Base-by-base conservation (phyloP, 2,888 invertebrate genomes). In the Heliconius hortense region DNA sequence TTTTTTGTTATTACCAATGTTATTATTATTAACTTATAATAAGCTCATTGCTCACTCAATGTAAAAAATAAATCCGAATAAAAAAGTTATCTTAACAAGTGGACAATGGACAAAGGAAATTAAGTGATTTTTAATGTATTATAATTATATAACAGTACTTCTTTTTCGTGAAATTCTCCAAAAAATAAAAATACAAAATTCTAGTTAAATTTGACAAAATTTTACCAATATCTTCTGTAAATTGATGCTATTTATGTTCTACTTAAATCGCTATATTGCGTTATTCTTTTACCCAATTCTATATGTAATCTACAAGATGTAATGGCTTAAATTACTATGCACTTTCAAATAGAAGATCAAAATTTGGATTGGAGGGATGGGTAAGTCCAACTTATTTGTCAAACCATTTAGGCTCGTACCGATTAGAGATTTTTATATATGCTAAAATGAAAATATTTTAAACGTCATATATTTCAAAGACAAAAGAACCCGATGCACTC, bases 301-400 rank as follows among this genome's bases (percentile, higher is more conserved):
- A 18, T 18, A 39, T 60, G 39, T 39, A 31, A 71, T 43, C 4
- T 35, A 43, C 18, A 18, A 18, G 15, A 24, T 70, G 53, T 24
- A 71, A 26, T 60, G 26, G 71, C 21, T 43, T 43, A 26, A 71
- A 59, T 43, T 39, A 60, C 15, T 18, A 60, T 71, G 39, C 60
- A 71, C 21, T 43, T 60, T 71, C 15, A 60, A 62, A 7, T 62
- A 43, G 4, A 56, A 11, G 1, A n/a, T 56, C 2, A 8, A n/a
- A 10, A 3, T 21, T 8, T 48, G n/a, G n/a, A n/a, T n/a, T n/a
- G n/a, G n/a, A 48, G 1, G 18, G 2, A 48, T 7, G 18, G 48
- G 1, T 18, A 48, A 48, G 0, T 21, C 7, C 18, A 48, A 21
- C 21, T 48, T 48, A 2, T 21, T 21, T 18, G 7, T 48, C 7